A percentile compares a stretch with the other conserved stretches of the same genome.
These are phyloP conservation scores for Xenotilapia leptura DNA, from an alignment of 2,113 vertebrate species.

Conservation along the genomic window DNA sequence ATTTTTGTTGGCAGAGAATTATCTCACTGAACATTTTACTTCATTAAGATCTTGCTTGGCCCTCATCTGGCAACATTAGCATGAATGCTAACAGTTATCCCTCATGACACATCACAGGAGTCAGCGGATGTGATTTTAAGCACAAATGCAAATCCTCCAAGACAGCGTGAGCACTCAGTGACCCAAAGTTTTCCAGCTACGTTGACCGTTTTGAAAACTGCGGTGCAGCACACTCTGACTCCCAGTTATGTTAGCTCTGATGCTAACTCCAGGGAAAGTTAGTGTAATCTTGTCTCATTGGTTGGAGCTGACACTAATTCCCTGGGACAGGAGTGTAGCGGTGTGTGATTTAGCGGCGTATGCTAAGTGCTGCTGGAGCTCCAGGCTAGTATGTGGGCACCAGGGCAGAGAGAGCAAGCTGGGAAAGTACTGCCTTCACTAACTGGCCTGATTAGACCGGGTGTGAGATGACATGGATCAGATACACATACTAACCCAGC, in stretches of 20 bases:
- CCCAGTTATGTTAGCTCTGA: slow-evolving; percentile 27
- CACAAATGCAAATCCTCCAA: slow-evolving; percentile 2
- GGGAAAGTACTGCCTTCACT: slow-evolving; percentile 47
- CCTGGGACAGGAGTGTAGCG: slow-evolving; percentile 56
- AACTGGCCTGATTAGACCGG: slow-evolving; percentile 62
- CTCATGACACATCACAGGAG: not conserved
- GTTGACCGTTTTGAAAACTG: not conserved
- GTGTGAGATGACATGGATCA: slow-evolving; percentile 66
- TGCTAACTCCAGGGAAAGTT: slow-evolving; percentile 53
- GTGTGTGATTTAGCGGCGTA: slow-evolving; percentile 62
- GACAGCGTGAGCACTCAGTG: not conserved
- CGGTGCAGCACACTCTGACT: not conserved
- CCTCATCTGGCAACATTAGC: not conserved
- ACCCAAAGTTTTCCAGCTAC: not conserved
- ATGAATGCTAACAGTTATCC: slow-evolving; percentile 10
- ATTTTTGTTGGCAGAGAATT: not conserved
- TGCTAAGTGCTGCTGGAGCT: slow-evolving; percentile 67
- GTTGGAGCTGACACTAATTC: slow-evolving; percentile 53
- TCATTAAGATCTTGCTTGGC: not conserved
- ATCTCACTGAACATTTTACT: not conserved
- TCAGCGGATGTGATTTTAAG: not conserved
- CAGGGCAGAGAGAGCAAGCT: slow-evolving; percentile 52
- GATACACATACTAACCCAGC: slow-evolving; percentile 27
- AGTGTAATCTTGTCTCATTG: slow-evolving; percentile 38
- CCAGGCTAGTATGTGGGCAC: slow-evolving; percentile 59